Evolutionary conservation across 64 coral and sea anemone genomes (phyloP).

Genomic region (Dendronephthya gigantea): DNA sequence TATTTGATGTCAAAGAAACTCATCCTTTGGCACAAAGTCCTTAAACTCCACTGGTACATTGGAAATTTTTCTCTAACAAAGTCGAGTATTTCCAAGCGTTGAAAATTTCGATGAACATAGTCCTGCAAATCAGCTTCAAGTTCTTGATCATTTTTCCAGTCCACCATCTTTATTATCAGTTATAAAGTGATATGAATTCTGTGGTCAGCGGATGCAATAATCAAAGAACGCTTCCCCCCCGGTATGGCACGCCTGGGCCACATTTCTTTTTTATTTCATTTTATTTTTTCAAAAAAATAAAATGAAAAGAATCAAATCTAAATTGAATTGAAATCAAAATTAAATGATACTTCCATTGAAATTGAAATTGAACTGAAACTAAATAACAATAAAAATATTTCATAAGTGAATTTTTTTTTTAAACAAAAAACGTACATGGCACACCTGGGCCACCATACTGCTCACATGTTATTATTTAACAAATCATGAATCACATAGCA

Average conservation of each 20-base stretch:
- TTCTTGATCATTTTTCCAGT: constrained; percentile 12
- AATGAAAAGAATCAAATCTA: background rate
- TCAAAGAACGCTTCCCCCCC: background rate
- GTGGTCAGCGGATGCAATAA: background rate
- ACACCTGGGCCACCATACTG: too few species aligned
- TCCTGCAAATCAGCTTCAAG: constrained; percentile 1
- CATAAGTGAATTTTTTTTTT: too few species aligned
- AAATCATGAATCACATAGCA: too few species aligned
- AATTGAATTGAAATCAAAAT: too few species aligned
- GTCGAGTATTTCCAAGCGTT: background rate
- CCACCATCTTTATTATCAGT: constrained; percentile 12
- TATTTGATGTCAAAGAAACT: background rate
- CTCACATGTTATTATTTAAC: too few species aligned
- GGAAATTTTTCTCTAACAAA: background rate
- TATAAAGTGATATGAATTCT: too few species aligned
- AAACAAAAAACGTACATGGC: too few species aligned
- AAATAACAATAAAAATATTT: too few species aligned
- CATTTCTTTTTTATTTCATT: background rate
- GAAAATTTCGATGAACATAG: constrained; percentile 16
- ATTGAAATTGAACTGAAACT: too few species aligned
- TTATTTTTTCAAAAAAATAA: background rate
- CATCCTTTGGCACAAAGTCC: background rate
- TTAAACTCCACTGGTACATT: constrained; percentile 14
- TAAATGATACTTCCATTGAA: too few species aligned
- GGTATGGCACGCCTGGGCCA: constrained; percentile 15